Conservation (phyloP, 2,888 invertebrate species). For the Lumbricus terrestris region DNA sequence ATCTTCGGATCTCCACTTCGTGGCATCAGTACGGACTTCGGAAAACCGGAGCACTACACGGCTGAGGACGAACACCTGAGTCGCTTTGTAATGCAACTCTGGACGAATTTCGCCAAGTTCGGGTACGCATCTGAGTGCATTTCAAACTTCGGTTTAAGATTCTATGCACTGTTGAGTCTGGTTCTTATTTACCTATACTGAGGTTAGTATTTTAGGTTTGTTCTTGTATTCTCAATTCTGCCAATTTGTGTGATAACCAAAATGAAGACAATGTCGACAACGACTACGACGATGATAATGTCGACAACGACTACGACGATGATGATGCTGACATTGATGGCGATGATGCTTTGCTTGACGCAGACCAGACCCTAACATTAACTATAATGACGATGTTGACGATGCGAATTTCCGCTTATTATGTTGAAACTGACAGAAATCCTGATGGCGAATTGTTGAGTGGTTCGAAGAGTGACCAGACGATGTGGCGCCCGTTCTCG, state of each 20-base stretch:
- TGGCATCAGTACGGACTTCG: constrained; percentile 34
- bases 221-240: background rate
- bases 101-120: constrained; percentile 40
- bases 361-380: too few relatives aligned
- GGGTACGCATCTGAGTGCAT: constrained; percentile 29
- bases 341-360: too few relatives aligned
- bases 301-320: background rate
- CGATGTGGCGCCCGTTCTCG: background rate
- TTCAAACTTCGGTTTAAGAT: too few relatives aligned
- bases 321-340: background rate
- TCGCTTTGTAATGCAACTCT: constrained; percentile 34
- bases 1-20: constrained; percentile 41
- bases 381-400: background rate
- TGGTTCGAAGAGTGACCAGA: background rate
- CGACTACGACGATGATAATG: background rate
- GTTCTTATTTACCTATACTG: background rate
- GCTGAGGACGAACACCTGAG: constrained; percentile 31
- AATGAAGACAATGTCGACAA: background rate
- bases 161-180: background rate
- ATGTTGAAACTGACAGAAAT: background rate
- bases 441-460: background rate
- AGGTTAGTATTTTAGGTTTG: background rate
- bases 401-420: background rate
- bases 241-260: background rate
- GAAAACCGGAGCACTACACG: constrained; percentile 26